These are phyloP conservation scores for Asteroscopus sphinx DNA, from an alignment of 2,888 invertebrate genomes.

Conservation along the genomic window DNA sequence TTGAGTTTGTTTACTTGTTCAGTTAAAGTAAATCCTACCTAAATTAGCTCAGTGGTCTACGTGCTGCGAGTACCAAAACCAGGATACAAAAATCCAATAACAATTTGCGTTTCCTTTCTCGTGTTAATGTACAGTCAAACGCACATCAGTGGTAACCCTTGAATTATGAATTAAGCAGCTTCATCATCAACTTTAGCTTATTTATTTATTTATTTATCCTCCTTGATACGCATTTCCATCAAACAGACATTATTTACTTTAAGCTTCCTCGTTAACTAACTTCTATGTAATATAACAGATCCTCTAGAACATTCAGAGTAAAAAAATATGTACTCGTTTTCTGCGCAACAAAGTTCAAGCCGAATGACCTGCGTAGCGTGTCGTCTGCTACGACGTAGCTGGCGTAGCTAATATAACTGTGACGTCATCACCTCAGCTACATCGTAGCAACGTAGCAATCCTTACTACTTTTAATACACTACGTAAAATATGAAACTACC, in stretches of 20 bases:
- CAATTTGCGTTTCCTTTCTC: neutral
- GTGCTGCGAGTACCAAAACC: slow-evolving; percentile 14
- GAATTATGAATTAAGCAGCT: too few relatives aligned
- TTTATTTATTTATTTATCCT: too few relatives aligned
- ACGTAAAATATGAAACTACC: too few relatives aligned
- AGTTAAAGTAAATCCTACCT: neutral
- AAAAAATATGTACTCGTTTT: too few relatives aligned
- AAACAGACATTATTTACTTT: too few relatives aligned
- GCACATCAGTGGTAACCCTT: too few relatives aligned
- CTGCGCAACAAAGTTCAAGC: too few relatives aligned
- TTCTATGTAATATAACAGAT: too few relatives aligned
- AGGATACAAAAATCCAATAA: slow-evolving; percentile 18
- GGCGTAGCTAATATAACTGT: slow-evolving; percentile 20
- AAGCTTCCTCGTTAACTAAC: too few relatives aligned
- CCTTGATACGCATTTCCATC: too few relatives aligned
- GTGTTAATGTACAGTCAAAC: neutral
- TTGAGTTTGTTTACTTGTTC: neutral
- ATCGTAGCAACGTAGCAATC: slow-evolving; percentile 25
- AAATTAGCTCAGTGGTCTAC: slow-evolving; percentile 2
- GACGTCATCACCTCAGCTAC: slow-evolving; percentile 18
- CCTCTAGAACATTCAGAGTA: too few relatives aligned
- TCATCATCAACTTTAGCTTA: too few relatives aligned
- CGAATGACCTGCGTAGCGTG: neutral
- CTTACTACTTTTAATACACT: neutral
- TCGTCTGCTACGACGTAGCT: slow-evolving; percentile 9